Base-by-base conservation (phyloP, 2,113 vertebrate genomes). In the Toxotes chatareus region DNA sequence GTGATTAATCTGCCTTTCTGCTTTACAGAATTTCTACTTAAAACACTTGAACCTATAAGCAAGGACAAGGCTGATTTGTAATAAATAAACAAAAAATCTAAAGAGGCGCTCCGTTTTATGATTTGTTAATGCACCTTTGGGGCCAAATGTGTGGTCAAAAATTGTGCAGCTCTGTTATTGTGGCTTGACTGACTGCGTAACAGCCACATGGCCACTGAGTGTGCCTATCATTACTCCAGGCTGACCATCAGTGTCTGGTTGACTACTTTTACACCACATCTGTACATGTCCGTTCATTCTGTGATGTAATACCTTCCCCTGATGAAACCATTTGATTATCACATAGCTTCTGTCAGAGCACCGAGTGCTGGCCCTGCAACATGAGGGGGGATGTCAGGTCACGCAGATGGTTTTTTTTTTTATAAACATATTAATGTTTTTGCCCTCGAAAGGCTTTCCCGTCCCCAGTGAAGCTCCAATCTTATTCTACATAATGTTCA, bases 271-370 rank as follows among this genome's bases (percentile, higher is more conserved):
- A 69, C 23, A 32, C 60, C 82, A 86, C 84, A 92, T 91, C 82
- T 92, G 91, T 75, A 85, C 83, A 40, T 13, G 73, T 61, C 7
- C 17, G 8, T 71, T 81, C 57, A 61, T 38, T 75, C 61, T 60
- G 73, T 93, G 87, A 92, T 90, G 83, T 91, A 93, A 94, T 47
- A 64, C 83, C 76, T 82, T 47, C 73, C 53, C 60, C 57, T 51
- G 65, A 82, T 85, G 73, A 79, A 73, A 66, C 59, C 44, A 75
- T 87, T 63, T 84, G 57, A 87, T 88, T 76, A 87, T 82, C 63
- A 44, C 85, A 65, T 9, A 46, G 78, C 82, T 73, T 85, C 85
- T 79, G 83, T 76, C 51, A 38, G 79, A 74, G 13, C 56, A 56
- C 53, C 21, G 27, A 67, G 53, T 82, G 51, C 66, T n/a, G 38